phyloP scores from a whole-genome alignment of 1,140 invertebrate species.

The Apis cerana region DNA sequence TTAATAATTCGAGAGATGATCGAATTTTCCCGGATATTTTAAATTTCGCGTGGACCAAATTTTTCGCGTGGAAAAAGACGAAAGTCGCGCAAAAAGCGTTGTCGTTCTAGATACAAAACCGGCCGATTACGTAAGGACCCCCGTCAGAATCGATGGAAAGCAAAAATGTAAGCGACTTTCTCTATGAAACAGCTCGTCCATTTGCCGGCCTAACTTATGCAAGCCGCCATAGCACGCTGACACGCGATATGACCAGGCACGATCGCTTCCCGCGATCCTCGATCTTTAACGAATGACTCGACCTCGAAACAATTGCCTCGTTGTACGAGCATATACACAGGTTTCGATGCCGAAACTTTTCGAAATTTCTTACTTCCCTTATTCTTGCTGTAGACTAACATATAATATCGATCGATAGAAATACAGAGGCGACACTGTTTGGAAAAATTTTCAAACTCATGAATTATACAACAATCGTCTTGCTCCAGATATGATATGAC shows the following conservation, averaged over 20 bases:
- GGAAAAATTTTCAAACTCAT: no score
- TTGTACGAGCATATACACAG: no score
- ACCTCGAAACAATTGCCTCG: background rate
- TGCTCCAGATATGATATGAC: no score
- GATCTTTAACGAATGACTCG: background rate
- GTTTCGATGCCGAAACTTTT: background rate
- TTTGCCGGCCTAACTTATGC: slow-evolving; percentile 73
- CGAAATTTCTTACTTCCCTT: background rate
- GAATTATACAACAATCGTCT: no score
- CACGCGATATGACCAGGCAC: slow-evolving; percentile 56
- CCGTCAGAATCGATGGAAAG: slow-evolving; percentile 76
- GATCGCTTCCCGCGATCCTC: background rate
- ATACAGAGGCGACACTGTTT: no score
- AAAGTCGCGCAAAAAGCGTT: slow-evolving; percentile 47
- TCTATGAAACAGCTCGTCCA: slow-evolving; percentile 79
- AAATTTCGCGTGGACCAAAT: background rate
- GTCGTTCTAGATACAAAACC: slow-evolving; percentile 68
- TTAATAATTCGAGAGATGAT: background rate
- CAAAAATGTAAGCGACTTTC: slow-evolving; percentile 79
- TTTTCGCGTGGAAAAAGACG: background rate
- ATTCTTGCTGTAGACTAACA: no score
- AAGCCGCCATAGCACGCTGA: slow-evolving; percentile 68
- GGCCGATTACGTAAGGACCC: slow-evolving; percentile 62
- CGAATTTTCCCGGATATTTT: background rate
- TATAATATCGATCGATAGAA: no score